Conservation (phyloP, 2,113 vertebrate species). For the Neoarius graeffei region DNA sequence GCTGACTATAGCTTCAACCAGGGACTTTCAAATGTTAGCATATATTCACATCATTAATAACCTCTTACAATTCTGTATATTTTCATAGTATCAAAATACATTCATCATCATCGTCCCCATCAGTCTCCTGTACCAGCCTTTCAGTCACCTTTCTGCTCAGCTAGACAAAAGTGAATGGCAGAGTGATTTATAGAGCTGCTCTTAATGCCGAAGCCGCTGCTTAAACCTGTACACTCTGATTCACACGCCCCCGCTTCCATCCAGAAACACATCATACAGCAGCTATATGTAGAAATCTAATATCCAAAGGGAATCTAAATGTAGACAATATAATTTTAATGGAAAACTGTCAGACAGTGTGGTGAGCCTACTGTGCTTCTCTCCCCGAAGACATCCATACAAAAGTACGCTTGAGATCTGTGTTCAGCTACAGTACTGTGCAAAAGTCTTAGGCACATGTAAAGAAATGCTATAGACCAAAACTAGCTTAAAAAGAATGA, state of each 20-base stretch:
- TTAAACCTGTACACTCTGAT: neutral
- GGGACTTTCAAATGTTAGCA: neutral
- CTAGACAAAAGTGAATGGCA: neutral
- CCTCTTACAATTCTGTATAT: neutral
- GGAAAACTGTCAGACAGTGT: neutral
- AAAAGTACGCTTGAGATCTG: neutral
- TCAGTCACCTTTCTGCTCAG: neutral
- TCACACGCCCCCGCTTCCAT: neutral
- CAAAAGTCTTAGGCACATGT: too few species aligned
- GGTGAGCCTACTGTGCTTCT: neutral
- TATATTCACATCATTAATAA: neutral
- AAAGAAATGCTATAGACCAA: too few species aligned
- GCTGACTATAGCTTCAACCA: neutral
- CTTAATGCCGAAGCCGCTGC: conserved; percentile 11
- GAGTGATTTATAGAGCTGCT: conserved; percentile 23
- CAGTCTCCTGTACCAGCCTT: neutral
- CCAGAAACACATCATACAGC: neutral
- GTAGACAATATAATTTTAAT: neutral
- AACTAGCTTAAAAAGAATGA: too few species aligned
- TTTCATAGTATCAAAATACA: neutral
- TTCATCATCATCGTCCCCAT: neutral
- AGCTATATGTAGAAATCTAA: conserved; percentile 7
- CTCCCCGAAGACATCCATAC: neutral
- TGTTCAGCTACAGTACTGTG: neutral
- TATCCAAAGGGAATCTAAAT: neutral